phyloP scores from a whole-genome alignment of 2,113 vertebrate species.

The Ctenomys sociabilis region DNA sequence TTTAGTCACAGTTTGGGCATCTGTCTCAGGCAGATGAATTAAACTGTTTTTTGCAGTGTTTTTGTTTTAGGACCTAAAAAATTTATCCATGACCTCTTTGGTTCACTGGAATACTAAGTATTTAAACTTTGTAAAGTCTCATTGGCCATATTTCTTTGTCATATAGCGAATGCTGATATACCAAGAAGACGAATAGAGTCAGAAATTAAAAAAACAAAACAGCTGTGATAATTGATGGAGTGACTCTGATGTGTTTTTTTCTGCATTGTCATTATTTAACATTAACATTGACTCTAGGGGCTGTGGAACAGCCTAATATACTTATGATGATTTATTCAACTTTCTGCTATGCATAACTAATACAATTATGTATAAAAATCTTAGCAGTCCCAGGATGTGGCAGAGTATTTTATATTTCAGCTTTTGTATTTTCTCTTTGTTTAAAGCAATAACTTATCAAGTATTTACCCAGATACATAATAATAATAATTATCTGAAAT shows the following conservation, averaged over 20 bases:
- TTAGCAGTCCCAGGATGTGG: not conserved
- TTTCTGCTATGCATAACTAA: not conserved
- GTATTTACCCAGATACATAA: not conserved
- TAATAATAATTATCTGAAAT: not conserved
- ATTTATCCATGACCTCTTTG: not conserved
- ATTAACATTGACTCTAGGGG: not conserved
- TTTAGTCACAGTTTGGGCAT: not conserved
- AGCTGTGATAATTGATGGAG: not conserved
- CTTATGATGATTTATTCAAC: not conserved
- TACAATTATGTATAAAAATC: not conserved
- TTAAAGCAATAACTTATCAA: not conserved
- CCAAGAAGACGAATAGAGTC: not conserved
- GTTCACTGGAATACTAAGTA: not conserved
- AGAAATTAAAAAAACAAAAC: not conserved
- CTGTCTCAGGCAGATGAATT: not conserved
- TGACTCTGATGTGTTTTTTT: not conserved
- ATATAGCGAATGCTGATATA: not conserved
- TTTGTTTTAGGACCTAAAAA: not conserved
- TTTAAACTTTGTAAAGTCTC: not conserved
- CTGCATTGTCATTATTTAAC: not conserved
- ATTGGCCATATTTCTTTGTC: not conserved
- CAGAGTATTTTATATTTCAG: not conserved
- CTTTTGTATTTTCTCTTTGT: not conserved
- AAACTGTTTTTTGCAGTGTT: not conserved
- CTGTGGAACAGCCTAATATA: not conserved